Base-by-base conservation (phyloP, 2,797 vertebrate species). In the Diceros bicornis region DNA sequence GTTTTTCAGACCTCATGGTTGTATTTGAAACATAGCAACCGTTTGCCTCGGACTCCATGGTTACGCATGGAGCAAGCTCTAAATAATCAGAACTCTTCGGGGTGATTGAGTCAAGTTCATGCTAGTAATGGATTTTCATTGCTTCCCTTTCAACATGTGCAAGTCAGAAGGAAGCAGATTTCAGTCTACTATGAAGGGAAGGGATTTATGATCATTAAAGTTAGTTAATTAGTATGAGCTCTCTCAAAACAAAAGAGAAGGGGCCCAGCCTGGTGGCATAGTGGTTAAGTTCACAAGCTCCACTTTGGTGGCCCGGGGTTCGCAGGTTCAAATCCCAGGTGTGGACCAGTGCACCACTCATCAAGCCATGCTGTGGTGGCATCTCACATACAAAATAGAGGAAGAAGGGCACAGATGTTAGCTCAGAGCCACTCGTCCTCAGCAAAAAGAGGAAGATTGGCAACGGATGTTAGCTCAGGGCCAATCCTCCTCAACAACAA, bases 21-120 rank as follows among this genome's bases (percentile, higher is more conserved):
- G 89, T 97, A 41, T 96, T 90, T 44, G 77, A 95, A 96, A 94
- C 94, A 95, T 52, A 97, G 97, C 93, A 95, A 77, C 91, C 66
- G 41, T 95, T 96, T 95, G 91, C 68, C 71, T 91, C 75, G 34
- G 89, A 50, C 94, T 93, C 96, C 97, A 97, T 97, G 91, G 97
- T 97, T 85, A 97, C 92, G 4, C 13, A 14, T 34, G 66, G 72
- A 93, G 62, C 81, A 87, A 32, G 79, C 29, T 85, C 50, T 94
- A 94, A 98, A 92, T 98, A 96, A 89, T 71, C 91, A 64, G 62
- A 69, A 75, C 69, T 59, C 92, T 86, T 69, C 78, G 68, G 89
- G 32, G 10, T 57, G 41, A 1, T 50, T 74, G 34, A 62, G 41
- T 55, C 5, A 12, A 59, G 23, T 59, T 89, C 27, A 57, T 78